A percentile compares a stretch with the other conserved stretches of the same genome.
phyloP scores from a whole-genome alignment of 2,797 vertebrate genomes.

The Enteromius argenteus region DNA sequence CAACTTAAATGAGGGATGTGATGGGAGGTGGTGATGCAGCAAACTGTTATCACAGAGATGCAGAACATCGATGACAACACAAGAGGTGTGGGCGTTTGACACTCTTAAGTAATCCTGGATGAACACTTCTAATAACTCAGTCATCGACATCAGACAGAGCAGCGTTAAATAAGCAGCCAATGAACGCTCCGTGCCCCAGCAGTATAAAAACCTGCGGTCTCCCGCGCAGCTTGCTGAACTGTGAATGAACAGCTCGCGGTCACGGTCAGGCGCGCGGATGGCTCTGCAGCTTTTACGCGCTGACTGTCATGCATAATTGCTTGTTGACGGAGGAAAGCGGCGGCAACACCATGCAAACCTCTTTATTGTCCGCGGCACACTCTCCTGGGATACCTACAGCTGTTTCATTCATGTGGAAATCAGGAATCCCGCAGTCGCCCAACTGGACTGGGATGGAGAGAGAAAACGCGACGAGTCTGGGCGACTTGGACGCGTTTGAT shows the following conservation, averaged over 20 bases:
- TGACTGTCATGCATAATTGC: constrained; percentile 1
- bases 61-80: not conserved
- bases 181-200: constrained; percentile 26
- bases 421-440: constrained; percentile 51
- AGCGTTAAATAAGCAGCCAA: constrained; percentile 48
- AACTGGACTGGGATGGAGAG: constrained; percentile 59
- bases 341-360: constrained; percentile 58
- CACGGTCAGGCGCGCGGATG: not conserved
- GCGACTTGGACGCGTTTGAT: constrained; percentile 50
- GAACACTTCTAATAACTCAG: constrained; percentile 5
- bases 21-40: not conserved
- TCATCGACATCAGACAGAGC: constrained; percentile 27
- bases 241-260: not conserved
- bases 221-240: constrained; percentile 25
- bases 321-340: constrained; percentile 9
- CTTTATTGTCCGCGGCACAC: constrained; percentile 49
- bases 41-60: not conserved
- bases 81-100: constrained; percentile 5
- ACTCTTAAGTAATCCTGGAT: not conserved
- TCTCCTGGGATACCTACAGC: constrained; percentile 57
- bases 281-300: constrained; percentile 9
- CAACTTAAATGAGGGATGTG: not conserved
- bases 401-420: constrained; percentile 53
- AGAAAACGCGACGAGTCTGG: constrained; percentile 52
- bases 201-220: not conserved